phyloP scores from a whole-genome alignment of 2,113 vertebrate genomes.

The Benitochromis conjunctus region DNA sequence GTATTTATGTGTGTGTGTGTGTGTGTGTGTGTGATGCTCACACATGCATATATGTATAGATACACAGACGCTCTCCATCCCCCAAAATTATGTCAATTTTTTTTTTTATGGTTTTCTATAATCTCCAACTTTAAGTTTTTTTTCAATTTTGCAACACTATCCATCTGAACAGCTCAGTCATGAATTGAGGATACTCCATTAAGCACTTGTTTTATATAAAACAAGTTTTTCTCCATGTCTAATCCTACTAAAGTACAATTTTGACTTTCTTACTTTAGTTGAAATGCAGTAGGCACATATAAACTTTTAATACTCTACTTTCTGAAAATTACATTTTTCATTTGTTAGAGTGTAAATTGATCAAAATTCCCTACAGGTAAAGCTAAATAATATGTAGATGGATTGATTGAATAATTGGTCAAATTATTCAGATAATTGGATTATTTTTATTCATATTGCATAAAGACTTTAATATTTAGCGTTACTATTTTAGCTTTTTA shows the following conservation, averaged over 20 bases:
- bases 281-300: no score
- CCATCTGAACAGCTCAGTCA: background rate
- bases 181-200: no score
- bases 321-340: background rate
- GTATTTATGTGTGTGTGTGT: background rate
- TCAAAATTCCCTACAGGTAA: background rate
- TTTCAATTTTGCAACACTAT: rapidly evolving
- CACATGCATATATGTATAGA: background rate
- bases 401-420: background rate
- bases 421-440: background rate
- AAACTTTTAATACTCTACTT: background rate
- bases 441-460: background rate
- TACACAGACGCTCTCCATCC: background rate
- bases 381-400: background rate
- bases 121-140: background rate
- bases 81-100: background rate
- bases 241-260: background rate
- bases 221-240: no score
- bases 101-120: rapidly evolving
- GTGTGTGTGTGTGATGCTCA: no score
- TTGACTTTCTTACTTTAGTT: background rate
- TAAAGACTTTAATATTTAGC: background rate
- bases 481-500: background rate
- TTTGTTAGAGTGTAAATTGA: background rate
- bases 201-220: no score